A percentile compares a stretch with the other conserved stretches of the same genome.
phyloP scores from a whole-genome alignment of 1,140 invertebrate species.

The Saccostrea cuccullata region DNA sequence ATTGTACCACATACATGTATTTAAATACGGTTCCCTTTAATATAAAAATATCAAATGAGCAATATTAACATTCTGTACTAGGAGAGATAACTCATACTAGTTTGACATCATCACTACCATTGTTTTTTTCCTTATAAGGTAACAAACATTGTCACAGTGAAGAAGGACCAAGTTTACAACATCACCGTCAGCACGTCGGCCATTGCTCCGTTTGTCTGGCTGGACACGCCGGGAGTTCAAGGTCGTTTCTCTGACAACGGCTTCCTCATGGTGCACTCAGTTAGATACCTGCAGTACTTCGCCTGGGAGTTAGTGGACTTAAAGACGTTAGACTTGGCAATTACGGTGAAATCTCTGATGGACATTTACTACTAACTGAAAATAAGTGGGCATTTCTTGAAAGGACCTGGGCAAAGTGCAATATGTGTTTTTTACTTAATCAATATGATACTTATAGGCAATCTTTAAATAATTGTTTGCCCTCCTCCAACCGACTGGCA shows the following conservation, averaged over 20 bases:
- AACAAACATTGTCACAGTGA: neutral
- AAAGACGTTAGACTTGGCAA: conserved; percentile 56
- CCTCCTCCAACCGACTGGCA: too few relatives aligned
- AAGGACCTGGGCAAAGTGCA: neutral
- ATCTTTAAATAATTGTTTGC: too few relatives aligned
- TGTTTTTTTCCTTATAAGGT: neutral
- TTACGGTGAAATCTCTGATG: conserved; percentile 74
- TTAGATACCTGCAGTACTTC: conserved; percentile 65
- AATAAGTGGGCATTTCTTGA: neutral
- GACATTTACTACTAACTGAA: conserved; percentile 61
- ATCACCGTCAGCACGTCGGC: conserved; percentile 61
- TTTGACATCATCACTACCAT: neutral
- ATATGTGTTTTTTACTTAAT: neutral
- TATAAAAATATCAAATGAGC: too few relatives aligned
- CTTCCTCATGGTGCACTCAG: conserved; percentile 78
- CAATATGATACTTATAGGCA: neutral
- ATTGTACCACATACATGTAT: too few relatives aligned
- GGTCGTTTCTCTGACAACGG: conserved; percentile 85
- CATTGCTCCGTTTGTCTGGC: conserved; percentile 84
- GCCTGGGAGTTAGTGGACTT: conserved; percentile 67
- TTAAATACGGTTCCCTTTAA: too few relatives aligned
- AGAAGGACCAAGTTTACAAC: conserved; percentile 15
- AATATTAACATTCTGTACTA: too few relatives aligned
- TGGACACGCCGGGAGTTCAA: conserved; percentile 79
- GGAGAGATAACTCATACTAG: too few relatives aligned